A percentile compares a stretch with the other conserved stretches of the same genome.
Evolutionary conservation across 2,888 invertebrate genomes (phyloP).

Genomic region (Rugalucina vietnamica): DNA sequence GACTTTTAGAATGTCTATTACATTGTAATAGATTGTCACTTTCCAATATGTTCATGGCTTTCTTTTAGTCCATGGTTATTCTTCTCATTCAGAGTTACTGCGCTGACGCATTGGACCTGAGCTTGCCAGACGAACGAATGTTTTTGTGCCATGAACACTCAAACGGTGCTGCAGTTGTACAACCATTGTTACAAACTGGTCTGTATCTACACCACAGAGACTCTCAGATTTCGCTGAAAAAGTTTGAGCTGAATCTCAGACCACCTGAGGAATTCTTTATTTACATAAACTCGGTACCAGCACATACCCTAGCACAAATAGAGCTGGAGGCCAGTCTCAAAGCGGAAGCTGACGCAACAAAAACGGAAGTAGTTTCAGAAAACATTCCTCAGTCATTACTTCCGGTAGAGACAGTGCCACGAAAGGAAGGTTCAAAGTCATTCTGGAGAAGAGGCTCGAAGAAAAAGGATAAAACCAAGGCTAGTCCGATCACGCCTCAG

Average conservation of each 20-base stretch:
- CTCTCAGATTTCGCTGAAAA: constrained; percentile 41
- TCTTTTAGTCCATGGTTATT: too few species aligned
- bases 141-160: constrained; percentile 44
- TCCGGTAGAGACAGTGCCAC: background rate
- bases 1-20: too few species aligned
- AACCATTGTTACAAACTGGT: constrained; percentile 58
- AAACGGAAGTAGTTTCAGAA: background rate
- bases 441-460: constrained; percentile 51
- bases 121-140: constrained; percentile 54
- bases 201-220: constrained; percentile 60
- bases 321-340: constrained; percentile 5
- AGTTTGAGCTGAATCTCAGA: constrained; percentile 52
- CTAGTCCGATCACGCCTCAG: constrained; percentile 40
- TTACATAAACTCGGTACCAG: constrained; percentile 26
- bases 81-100: constrained; percentile 52
- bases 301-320: constrained; percentile 19
- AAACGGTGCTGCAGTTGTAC: constrained; percentile 50
- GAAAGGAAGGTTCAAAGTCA: background rate
- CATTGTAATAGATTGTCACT: too few species aligned
- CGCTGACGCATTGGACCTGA: constrained; percentile 51
- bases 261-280: constrained; percentile 59
- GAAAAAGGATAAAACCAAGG: constrained; percentile 48
- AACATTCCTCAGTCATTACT: background rate
- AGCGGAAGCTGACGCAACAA: background rate
- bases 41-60: too few species aligned